These are phyloP conservation scores for Agonopterix heracliana DNA, from an alignment of 2,888 invertebrate genomes.

Conservation along the genomic window DNA sequence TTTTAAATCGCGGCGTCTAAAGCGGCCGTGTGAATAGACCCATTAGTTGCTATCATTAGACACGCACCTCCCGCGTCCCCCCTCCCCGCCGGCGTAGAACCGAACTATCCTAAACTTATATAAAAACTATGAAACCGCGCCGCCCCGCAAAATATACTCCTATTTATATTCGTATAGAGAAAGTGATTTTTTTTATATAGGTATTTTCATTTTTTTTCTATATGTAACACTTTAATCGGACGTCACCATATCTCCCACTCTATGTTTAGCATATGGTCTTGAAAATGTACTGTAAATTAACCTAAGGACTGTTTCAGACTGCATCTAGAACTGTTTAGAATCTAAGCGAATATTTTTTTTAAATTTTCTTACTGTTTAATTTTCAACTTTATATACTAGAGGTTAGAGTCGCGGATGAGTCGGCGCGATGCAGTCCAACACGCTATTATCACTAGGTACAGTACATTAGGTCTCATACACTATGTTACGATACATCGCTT, in stretches of 20 bases:
- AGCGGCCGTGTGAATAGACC: too few relatives aligned
- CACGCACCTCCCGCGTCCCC: neutral
- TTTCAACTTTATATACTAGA: neutral
- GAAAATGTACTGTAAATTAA: constrained; percentile 17
- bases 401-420: neutral
- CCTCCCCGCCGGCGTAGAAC: constrained; percentile 9
- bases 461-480: constrained; percentile 1
- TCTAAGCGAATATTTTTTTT: neutral
- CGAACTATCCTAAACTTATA: constrained; percentile 48
- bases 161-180: constrained; percentile 57
- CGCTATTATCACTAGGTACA: constrained; percentile 5
- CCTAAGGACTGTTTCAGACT: constrained; percentile 36
- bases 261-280: too few relatives aligned
- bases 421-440: neutral
- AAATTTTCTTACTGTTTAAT: neutral
- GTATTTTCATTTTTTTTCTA: constrained; percentile 52
- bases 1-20: too few relatives aligned
- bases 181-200: constrained; percentile 55
- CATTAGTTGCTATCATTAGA: too few relatives aligned
- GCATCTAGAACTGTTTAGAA: constrained; percentile 15
- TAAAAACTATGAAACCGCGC: constrained; percentile 29
- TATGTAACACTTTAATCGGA: constrained; percentile 62
- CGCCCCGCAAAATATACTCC: constrained; percentile 51
- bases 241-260: constrained; percentile 50
- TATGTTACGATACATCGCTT: constrained; percentile 1